phyloP scores from a whole-genome alignment of 2,113 vertebrate species.

The Greenwoodochromis staneri region DNA sequence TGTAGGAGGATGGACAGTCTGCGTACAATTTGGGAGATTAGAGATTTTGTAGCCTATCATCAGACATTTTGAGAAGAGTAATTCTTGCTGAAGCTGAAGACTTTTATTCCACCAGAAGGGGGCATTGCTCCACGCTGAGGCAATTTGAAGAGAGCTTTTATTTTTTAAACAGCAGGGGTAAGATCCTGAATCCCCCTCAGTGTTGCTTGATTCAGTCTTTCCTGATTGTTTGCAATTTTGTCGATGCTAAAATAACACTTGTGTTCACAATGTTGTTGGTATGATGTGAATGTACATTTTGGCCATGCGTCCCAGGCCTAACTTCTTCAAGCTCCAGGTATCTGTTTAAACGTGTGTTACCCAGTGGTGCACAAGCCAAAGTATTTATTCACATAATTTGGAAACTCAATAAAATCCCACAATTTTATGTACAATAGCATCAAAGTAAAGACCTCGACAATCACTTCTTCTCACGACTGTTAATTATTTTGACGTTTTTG shows the following conservation, averaged over 20 bases:
- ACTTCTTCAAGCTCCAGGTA: background rate
- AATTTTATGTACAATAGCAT: background rate
- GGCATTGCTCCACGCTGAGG: background rate
- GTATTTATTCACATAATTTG: background rate
- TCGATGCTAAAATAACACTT: background rate
- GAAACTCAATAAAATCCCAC: background rate
- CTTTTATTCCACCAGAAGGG: background rate
- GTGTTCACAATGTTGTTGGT: background rate
- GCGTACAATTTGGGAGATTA: background rate
- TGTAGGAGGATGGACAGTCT: slow-evolving; percentile 10
- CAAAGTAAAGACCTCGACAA: background rate
- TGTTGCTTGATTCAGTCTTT: background rate
- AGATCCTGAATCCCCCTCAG: background rate
- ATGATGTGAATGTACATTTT: background rate
- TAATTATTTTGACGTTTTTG: background rate
- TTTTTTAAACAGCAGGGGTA: background rate
- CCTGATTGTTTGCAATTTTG: background rate
- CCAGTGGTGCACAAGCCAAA: background rate
- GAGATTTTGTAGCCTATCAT: background rate
- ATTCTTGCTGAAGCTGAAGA: background rate
- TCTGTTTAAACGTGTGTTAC: background rate
- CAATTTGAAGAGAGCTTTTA: background rate
- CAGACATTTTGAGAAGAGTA: background rate
- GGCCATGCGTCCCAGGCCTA: background rate
- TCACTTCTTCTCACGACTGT: background rate